These are phyloP conservation scores for Hyppa rectilinea DNA, from an alignment of 2,888 invertebrate genomes.

Conservation along the genomic window DNA sequence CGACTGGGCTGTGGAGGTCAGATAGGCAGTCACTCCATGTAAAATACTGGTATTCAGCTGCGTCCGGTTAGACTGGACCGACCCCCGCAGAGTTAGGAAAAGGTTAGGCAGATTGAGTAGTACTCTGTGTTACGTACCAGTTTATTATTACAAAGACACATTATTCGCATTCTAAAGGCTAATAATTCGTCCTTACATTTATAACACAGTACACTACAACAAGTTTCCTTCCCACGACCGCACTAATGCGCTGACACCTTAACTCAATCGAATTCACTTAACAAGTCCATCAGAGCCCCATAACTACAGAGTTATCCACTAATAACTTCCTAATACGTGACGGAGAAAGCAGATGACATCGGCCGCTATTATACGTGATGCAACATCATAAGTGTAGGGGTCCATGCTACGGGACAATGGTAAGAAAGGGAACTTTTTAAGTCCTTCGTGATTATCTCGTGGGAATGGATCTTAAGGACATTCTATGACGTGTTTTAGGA, in stretches of 20 bases:
- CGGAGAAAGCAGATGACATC: constrained; percentile 74
- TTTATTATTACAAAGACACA: background rate
- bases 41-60: too few relatives aligned
- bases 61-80: too few relatives aligned
- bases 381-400: constrained; percentile 55
- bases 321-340: constrained; percentile 78
- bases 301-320: constrained; percentile 61
- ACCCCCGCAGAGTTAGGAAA: too few relatives aligned
- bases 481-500: background rate
- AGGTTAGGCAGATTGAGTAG: too few relatives aligned
- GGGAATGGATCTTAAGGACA: background rate
- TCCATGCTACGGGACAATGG: constrained; percentile 6
- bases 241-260: constrained; percentile 36
- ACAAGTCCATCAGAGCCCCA: constrained; percentile 67
- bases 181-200: background rate
- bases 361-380: constrained; percentile 55
- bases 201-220: background rate
- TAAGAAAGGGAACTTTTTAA: background rate
- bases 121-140: too few relatives aligned
- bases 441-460: constrained; percentile 4
- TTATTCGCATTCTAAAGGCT: background rate
- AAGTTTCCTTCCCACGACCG: background rate
- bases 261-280: constrained; percentile 72
- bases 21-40: too few relatives aligned
- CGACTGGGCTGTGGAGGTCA: too few relatives aligned